Conservation (phyloP, 2,113 vertebrate genomes). For the Eolophus roseicapilla region DNA sequence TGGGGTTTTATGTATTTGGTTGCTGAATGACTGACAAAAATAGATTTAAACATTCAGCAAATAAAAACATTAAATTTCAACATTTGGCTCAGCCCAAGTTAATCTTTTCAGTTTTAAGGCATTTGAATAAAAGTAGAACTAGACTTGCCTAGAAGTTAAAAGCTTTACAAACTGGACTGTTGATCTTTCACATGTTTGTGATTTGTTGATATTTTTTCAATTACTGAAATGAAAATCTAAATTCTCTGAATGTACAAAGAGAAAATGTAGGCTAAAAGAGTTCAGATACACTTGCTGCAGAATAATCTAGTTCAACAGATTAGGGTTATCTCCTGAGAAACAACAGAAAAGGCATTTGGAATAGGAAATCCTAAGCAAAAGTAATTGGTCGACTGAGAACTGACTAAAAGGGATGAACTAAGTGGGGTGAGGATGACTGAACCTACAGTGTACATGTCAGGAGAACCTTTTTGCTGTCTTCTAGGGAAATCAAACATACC, state of each 20-base stretch:
- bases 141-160: not conserved
- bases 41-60: not conserved
- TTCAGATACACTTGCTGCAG: not conserved
- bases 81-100: not conserved
- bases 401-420: not conserved
- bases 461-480: not conserved
- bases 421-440: not conserved
- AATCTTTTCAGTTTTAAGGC: not conserved
- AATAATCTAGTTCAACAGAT: not conserved
- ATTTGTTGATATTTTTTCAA: not conserved
- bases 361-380: not conserved
- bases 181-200: not conserved
- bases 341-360: not conserved
- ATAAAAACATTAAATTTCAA: not conserved
- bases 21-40: not conserved
- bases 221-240: not conserved
- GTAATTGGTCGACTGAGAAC: not conserved
- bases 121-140: not conserved
- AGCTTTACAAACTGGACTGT: not conserved
- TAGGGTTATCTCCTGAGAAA: not conserved
- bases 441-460: not conserved
- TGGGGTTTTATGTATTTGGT: fast-evolving
- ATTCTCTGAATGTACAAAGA: not conserved
- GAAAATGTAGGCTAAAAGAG: not conserved
- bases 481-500: not conserved